These are phyloP conservation scores for Orthonychiurus folsomi DNA, from an alignment of 2,888 invertebrate species.

Conservation along the genomic window DNA sequence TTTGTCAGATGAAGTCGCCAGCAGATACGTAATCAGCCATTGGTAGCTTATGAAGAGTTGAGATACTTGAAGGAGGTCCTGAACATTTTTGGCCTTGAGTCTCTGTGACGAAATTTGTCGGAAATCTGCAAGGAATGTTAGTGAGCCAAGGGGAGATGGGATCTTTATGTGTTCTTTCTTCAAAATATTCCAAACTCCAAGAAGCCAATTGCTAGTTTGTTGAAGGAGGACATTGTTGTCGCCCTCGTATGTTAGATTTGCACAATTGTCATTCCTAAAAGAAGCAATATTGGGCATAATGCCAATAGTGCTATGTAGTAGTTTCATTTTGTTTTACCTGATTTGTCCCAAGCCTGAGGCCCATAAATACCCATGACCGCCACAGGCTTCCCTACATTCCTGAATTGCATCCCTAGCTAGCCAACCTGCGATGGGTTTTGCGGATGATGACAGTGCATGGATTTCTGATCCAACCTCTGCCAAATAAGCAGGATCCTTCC, in stretches of 20 bases:
- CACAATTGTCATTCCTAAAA: constrained; percentile 75
- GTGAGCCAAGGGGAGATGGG: constrained; percentile 56
- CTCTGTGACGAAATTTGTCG: constrained; percentile 50
- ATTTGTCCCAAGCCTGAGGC: constrained; percentile 76
- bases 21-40: constrained; percentile 76
- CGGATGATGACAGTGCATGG: constrained; percentile 50
- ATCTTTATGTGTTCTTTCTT: no score
- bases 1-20: constrained; percentile 60
- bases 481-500: constrained; percentile 25
- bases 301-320: no score
- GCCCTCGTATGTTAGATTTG: constrained; percentile 81
- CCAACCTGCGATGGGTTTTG: constrained; percentile 68
- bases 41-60: constrained; percentile 60
- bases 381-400: constrained; percentile 87
- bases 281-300: no score
- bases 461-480: constrained; percentile 47
- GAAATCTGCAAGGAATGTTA: constrained; percentile 55
- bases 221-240: constrained; percentile 83
- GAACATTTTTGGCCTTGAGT: constrained; percentile 48
- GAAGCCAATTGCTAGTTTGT: constrained; percentile 77
- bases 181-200: constrained; percentile 44
- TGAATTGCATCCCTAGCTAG: constrained; percentile 75
- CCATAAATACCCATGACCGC: constrained; percentile 82
- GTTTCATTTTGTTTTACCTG: no score
- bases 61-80: constrained; percentile 50